A percentile compares a stretch with the other conserved stretches of the same genome.
Evolutionary conservation across 2,888 invertebrate genomes (phyloP).

Genomic region (Labia minor): DNA sequence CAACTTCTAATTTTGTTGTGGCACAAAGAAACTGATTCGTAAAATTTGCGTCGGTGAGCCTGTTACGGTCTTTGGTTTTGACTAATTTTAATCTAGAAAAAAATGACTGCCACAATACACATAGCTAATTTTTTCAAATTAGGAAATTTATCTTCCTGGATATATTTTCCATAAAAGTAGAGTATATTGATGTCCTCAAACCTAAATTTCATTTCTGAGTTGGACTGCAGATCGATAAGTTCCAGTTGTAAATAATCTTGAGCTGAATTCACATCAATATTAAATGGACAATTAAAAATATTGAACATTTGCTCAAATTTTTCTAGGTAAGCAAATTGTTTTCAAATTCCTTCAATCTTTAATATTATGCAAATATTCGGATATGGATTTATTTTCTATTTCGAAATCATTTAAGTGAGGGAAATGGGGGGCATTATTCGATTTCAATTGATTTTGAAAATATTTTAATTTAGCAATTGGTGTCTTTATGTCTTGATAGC

Average conservation of each 20-base stretch:
- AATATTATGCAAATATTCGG: not conserved
- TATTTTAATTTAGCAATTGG: not conserved
- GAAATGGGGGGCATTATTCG: not conserved
- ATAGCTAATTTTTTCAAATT: not conserved
- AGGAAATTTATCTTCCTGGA: not conserved
- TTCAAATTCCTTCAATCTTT: not conserved
- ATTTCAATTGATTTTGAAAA: not conserved
- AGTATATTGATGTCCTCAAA: not conserved
- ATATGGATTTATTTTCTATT: not conserved
- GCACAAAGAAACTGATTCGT: not conserved
- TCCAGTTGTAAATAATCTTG: not conserved
- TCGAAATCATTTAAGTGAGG: not conserved
- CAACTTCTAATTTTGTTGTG: not conserved
- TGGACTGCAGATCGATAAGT: not conserved
- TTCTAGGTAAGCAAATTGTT: not conserved
- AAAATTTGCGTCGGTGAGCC: not conserved
- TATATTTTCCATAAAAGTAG: not conserved
- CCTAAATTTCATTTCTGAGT: not conserved
- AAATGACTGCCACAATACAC: not conserved
- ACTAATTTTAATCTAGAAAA: not conserved
- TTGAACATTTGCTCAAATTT: not conserved
- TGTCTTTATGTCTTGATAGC: not conserved
- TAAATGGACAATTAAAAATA: not conserved
- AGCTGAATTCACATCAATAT: not conserved
- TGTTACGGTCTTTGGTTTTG: not conserved